Base-by-base conservation (phyloP, 2,797 vertebrate genomes). In the Apodemus agrarius region DNA sequence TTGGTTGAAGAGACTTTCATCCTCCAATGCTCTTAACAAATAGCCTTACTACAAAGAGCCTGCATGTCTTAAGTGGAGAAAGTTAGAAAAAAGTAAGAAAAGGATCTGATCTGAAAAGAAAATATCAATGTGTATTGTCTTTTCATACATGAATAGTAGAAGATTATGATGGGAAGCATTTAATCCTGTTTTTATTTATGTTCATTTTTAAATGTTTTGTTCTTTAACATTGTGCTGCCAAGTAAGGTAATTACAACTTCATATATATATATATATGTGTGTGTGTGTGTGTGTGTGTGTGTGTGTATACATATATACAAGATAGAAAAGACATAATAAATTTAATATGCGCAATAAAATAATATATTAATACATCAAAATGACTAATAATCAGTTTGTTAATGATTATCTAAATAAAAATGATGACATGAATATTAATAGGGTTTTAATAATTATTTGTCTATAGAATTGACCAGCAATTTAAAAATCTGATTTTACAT, bases 401-500 rank as follows among this genome's bases (percentile, higher is more conserved):
- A 88, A 74, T 26, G 2, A 91, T 61, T 63, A 12, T 43, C 24
- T 74, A 65, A 88, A 54, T 65, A 10, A 94, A 87, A 89, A 80
- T 80, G 11, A 17, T 61, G 22, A 61, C 31, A 90, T 88, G 93
- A 57, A 72, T 57, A 87, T 46, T 79, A 31, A 49, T 67, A 59
- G 3, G 6, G 52, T 46, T 83, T 86, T 65, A 7, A 1, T 67
- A 91, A 78, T 54, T 63, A 94, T 90, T 74, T 91, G 12, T 65
- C 31, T 81, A 43, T 54, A 37, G 34, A 84, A 84, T 31, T 72
- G 43, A 90, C 87, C 69, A 91, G 78, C 40, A 92, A 65, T 49
- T 95, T 12, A 75, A 17, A 91, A 96, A 94, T 85, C 31, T 79
- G 13, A 90, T 94, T 69, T 94, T 89, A 92, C 0, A 49, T 88